Base-by-base conservation (phyloP, 2,888 invertebrate species). In the Myopa testacea region DNA sequence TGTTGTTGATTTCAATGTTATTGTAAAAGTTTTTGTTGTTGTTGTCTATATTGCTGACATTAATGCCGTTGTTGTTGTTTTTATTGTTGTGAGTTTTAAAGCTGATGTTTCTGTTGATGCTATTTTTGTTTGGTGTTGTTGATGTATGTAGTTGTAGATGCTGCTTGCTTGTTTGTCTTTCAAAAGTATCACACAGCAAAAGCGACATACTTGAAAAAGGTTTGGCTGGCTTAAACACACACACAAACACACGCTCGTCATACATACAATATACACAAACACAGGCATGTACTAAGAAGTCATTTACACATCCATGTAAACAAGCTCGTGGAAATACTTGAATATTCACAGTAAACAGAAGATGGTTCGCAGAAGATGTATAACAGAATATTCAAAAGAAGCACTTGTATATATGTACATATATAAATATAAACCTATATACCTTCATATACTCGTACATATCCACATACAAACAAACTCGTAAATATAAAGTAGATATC, bases 171-270 rank as follows among this genome's bases (percentile, higher is more conserved):
- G 16, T 55, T 55, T 14, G 5, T 55, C 1, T 62, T 62, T 19
- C 62, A 6, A 26, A 62, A n/a, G 62, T 26, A 62, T 62, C 62
- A 62, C 34, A 10, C 7, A 16, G 34, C 34, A 19, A 19, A 62
- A 62, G 4, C 19, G n/a, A 62, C 62, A 38, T 34, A 8, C 65
- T 65, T 38, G 65, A 65, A 38, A 65, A 65, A 34, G 65, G 65
- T 65, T 65, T 65, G 65, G 26, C 65, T 37, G 8, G 8, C 34
- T 34, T 38, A 14, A 8, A 65, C 34, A 38, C 62, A 38, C 62
- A 65, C 65, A 26, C 34, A 34, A 26, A 38, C 34, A 65, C 37
- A 65, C 34, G 12, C 38, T 4, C 38, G 7, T 34, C 65, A 65
- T 6, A 37, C 62, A 63, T 34, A 63, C n/a, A 38, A 26, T 14